These are phyloP conservation scores for Cephus pygmeus DNA, from an alignment of 2,888 invertebrate species.

Conservation along the genomic window DNA sequence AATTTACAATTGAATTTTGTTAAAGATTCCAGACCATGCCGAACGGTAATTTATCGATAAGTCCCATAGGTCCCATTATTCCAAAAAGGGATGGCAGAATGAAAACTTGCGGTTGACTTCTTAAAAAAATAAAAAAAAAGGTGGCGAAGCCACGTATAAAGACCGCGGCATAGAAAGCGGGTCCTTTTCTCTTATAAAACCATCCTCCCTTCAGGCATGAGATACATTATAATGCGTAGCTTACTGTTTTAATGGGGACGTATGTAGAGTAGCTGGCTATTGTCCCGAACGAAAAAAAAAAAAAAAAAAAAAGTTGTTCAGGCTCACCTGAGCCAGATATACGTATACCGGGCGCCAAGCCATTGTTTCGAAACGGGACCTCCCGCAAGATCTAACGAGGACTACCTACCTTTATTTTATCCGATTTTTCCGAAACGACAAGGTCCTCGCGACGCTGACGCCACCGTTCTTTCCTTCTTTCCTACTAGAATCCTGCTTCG, in stretches of 20 bases:
- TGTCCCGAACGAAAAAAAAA: conserved; percentile 47
- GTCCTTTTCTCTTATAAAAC: neutral
- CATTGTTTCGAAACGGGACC: conserved; percentile 53
- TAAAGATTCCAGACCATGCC: neutral
- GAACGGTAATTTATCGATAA: conserved; percentile 5
- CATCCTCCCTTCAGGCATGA: conserved; percentile 1
- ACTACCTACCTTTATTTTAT: neutral
- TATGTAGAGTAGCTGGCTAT: conserved; percentile 58
- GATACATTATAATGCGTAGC: conserved; percentile 55
- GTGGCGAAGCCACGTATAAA: conserved; percentile 19
- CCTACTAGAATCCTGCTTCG: neutral
- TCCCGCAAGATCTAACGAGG: conserved; percentile 51
- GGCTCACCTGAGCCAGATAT: conserved; percentile 46
- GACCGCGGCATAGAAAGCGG: conserved; percentile 14
- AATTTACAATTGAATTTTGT: neutral
- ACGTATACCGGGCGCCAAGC: conserved; percentile 42
- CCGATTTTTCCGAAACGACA: neutral
- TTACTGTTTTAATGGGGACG: conserved; percentile 58
- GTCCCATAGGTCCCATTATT: conserved; percentile 7
- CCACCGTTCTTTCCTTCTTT: neutral
- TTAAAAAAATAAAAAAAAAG: neutral
- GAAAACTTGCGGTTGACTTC: neutral
- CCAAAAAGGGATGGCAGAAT: neutral
- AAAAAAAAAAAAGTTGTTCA: conserved; percentile 45
- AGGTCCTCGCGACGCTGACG: neutral